Conservation (phyloP, 2,797 vertebrate species). For the Calcarius lapponicus region DNA sequence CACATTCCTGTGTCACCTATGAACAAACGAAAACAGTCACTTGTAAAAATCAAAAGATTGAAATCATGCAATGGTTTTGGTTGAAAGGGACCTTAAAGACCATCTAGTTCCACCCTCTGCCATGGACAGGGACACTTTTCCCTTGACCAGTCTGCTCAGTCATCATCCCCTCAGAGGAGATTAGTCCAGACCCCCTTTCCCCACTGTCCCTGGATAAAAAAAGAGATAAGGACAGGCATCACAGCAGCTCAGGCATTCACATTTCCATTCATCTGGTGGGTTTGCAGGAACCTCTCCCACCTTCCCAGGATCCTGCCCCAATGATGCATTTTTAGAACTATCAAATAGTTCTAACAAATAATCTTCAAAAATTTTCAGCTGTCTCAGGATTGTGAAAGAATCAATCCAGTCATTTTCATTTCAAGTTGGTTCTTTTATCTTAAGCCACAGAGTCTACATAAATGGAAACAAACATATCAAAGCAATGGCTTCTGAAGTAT, state of each 20-base stretch:
- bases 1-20: rapidly evolving
- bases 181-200: background rate
- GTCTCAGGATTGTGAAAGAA: background rate
- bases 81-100: background rate
- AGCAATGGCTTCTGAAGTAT: background rate
- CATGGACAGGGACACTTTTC: background rate
- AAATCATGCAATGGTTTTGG: background rate
- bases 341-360: background rate
- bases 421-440: background rate
- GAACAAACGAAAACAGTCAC: background rate
- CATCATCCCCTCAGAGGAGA: background rate
- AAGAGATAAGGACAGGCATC: background rate
- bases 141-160: background rate
- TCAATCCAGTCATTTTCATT: background rate
- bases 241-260: rapidly evolving
- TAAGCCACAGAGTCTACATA: background rate
- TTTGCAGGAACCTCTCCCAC: background rate
- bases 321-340: background rate
- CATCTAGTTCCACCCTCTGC: background rate
- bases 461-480: background rate
- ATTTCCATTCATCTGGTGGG: background rate
- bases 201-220: background rate
- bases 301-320: background rate
- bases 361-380: background rate
- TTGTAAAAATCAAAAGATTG: background rate